phyloP scores from a whole-genome alignment of 2,888 invertebrate species.

The Andrena dorsata region DNA sequence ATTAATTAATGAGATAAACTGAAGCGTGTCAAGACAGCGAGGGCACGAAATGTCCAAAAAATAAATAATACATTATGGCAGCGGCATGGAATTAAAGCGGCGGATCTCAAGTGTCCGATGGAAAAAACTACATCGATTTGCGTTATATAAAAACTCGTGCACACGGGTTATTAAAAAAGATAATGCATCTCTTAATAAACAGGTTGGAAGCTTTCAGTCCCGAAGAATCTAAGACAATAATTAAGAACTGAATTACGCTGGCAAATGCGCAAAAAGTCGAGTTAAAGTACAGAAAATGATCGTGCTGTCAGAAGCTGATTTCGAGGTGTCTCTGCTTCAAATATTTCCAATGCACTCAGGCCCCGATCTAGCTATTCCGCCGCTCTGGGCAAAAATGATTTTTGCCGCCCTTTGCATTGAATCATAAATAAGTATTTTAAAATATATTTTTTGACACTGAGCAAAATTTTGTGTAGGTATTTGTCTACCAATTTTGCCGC shows the following conservation, averaged over 20 bases:
- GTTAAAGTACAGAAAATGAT: neutral
- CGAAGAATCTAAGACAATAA: neutral
- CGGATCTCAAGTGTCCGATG: neutral
- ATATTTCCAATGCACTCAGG: neutral
- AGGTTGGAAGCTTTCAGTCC: constrained; percentile 29
- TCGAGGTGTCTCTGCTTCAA: neutral
- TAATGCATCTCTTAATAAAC: constrained; percentile 28
- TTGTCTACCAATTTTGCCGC: no score
- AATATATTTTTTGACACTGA: no score
- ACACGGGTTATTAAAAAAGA: neutral
- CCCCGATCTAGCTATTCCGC: no score
- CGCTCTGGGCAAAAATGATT: no score
- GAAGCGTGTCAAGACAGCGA: neutral
- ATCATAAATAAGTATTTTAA: no score
- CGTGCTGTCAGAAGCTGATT: neutral
- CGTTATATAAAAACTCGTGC: neutral
- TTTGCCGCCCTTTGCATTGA: no score
- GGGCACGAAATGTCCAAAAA: constrained; percentile 1
- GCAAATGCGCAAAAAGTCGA: constrained; percentile 7
- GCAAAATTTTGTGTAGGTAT: no score
- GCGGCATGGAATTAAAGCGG: constrained; percentile 20
- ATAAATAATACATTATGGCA: constrained; percentile 9
- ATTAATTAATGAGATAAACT: constrained; percentile 42
- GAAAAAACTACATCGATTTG: constrained; percentile 12
- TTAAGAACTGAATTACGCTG: constrained; percentile 10